Evolutionary conservation across 2,113 vertebrate species (phyloP), one percentile per base, ranked within the genome.

Genomic region (Vulpes ferrilata): DNA sequence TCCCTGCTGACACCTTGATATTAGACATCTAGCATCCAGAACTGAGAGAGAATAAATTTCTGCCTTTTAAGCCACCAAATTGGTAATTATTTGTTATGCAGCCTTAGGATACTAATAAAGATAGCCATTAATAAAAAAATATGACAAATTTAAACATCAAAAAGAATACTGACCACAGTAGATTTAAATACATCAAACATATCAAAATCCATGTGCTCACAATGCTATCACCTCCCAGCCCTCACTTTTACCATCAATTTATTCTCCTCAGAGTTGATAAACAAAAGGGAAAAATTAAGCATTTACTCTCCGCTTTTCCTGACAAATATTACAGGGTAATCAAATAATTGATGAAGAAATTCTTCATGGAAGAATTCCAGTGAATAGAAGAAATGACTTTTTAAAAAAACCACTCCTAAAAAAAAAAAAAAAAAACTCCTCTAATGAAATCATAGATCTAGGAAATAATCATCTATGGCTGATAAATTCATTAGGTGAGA

Each of bases 401-500:
- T 43, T 1, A 43, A 43, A 43, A 43, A 43, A 43, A 43, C 43
- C 43, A 43, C 43, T 7, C 43, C 6, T 7, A 43, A 43, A 43
- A 43, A 43, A 43, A 43, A 43, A 43, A 43, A 43, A 43, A 43
- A 5, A 43, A 43, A 7, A 48, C 27, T 90, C 5, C 64, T 73
- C 38, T 48, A 85, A 87, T 76, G 17, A 94, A 88, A 82, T 76
- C 90, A 78, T 5, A 7, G 48, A 82, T 57, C 17, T 57, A 83
- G 32, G 60, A 48, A 91, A 81, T 6, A 86, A 87, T 57, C 12
- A 92, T 59, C 65, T 84, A 32, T 38, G 22, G 8, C 22, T 85
- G 15, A 86, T 86, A 95, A 93, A 97, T 90, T 16, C 62, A 94
- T 57, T 25, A 69, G 27, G 17, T 88, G 43, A 60, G 59, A 96